phyloP scores from a whole-genome alignment of 2,113 vertebrate species.

The Rallus limicola region DNA sequence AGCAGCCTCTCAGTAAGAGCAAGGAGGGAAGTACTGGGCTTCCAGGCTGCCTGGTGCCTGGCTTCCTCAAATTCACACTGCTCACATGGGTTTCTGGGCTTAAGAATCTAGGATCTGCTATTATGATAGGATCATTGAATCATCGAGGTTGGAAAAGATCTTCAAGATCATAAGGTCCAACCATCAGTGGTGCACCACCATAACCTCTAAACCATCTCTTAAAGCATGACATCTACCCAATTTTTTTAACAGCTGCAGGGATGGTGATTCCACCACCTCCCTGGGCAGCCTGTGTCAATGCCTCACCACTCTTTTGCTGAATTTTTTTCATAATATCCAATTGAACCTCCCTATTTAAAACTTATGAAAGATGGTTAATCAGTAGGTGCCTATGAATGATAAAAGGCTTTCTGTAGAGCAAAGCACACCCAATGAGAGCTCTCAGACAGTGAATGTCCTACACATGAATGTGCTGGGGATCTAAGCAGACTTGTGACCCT shows the following conservation, averaged over 20 bases:
- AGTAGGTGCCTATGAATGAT: not conserved
- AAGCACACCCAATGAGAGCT: not conserved
- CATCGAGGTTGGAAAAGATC: too few relatives aligned
- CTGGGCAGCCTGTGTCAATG: too few relatives aligned
- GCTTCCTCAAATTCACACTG: not conserved
- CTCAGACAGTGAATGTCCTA: not conserved
- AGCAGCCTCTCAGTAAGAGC: not conserved
- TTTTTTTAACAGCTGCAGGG: too few relatives aligned
- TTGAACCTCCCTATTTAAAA: too few relatives aligned
- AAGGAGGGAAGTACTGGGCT: not conserved
- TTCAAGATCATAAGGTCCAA: too few relatives aligned
- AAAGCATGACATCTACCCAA: too few relatives aligned
- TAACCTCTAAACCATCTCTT: too few relatives aligned
- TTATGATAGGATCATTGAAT: not conserved
- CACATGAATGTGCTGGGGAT: fast-evolving
- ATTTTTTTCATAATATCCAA: too few relatives aligned
- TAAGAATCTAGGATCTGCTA: not conserved
- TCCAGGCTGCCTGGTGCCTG: fast-evolving
- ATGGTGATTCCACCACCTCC: too few relatives aligned
- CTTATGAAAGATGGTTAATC: not conserved
- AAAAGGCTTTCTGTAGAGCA: not conserved
- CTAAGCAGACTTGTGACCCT: not conserved
- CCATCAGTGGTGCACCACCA: too few relatives aligned
- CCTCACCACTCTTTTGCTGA: too few relatives aligned
- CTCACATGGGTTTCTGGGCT: not conserved